Evolutionary conservation across 2,888 invertebrate species (phyloP).

Genomic region (Drosophila austrosaltans): DNA sequence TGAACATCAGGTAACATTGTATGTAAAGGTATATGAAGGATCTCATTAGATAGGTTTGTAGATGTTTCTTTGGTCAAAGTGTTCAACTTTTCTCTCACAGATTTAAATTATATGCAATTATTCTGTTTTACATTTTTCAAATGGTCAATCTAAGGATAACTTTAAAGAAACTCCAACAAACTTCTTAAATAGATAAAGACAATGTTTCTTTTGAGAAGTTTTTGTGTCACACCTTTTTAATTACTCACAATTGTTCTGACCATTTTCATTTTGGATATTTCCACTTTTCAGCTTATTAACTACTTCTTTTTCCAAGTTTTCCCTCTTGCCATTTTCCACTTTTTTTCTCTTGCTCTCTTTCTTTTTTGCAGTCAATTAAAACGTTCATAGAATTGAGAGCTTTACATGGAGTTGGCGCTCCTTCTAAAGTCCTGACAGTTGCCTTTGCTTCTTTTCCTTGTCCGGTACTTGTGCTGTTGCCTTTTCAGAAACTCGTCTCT

Average conservation of each 20-base stretch:
- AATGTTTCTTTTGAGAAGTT: neutral
- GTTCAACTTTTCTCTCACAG: too few species aligned
- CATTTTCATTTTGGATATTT: conserved; percentile 1
- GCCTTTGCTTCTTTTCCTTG: conserved; percentile 9
- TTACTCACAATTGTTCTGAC: conserved; percentile 58
- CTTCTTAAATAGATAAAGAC: neutral
- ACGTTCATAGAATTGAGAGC: conserved; percentile 65
- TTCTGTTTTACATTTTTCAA: too few species aligned
- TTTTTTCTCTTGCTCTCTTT: conserved; percentile 5
- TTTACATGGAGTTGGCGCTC: conserved; percentile 56
- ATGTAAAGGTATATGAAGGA: too few species aligned
- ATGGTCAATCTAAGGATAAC: too few species aligned
- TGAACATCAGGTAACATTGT: too few species aligned
- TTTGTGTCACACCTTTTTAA: conserved; percentile 51
- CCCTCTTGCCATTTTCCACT: neutral
- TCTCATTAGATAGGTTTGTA: too few species aligned
- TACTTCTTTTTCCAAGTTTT: conserved; percentile 38
- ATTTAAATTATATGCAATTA: too few species aligned
- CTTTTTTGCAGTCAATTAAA: conserved; percentile 67
- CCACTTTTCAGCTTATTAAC: conserved; percentile 68
- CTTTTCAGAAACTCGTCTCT: conserved; percentile 63
- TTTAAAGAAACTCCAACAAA: too few species aligned
- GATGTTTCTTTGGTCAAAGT: too few species aligned
- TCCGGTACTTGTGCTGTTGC: conserved; percentile 16
- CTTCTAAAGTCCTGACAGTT: conserved; percentile 38